phyloP scores from a whole-genome alignment of 2,797 vertebrate species.

The Ptychadena robeensis region DNA sequence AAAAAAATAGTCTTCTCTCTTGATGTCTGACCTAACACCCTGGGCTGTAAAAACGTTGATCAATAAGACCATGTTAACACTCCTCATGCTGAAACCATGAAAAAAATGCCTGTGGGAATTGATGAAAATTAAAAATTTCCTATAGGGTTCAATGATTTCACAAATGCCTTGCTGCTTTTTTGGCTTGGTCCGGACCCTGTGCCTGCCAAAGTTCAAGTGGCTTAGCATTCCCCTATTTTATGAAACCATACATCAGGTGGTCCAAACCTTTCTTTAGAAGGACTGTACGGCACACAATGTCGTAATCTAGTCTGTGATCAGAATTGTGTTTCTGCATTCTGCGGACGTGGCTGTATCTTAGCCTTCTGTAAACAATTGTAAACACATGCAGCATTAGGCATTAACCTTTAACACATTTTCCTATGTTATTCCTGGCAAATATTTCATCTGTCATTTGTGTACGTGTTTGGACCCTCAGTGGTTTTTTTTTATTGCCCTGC shows the following conservation, averaged over 20 bases:
- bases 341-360: conserved; percentile 4
- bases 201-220: neutral
- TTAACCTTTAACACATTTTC: conserved; percentile 30
- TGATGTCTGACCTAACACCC: too few relatives aligned
- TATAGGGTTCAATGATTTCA: too few relatives aligned
- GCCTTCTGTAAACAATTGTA: conserved; percentile 17
- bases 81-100: too few relatives aligned
- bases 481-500: neutral
- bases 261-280: neutral
- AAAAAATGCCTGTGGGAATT: too few relatives aligned
- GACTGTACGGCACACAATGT: neutral
- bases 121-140: too few relatives aligned
- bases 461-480: neutral
- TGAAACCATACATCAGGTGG: too few relatives aligned
- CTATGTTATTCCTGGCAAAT: conserved; percentile 1
- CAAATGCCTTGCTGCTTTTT: too few relatives aligned
- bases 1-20: too few relatives aligned
- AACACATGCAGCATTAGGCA: neutral
- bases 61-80: too few relatives aligned
- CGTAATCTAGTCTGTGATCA: neutral
- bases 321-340: neutral
- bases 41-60: too few relatives aligned
- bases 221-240: too few relatives aligned
- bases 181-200: too few relatives aligned
- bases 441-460: neutral